phyloP scores from a whole-genome alignment of 1,140 invertebrate species.

The Scaptomyza pallida region DNA sequence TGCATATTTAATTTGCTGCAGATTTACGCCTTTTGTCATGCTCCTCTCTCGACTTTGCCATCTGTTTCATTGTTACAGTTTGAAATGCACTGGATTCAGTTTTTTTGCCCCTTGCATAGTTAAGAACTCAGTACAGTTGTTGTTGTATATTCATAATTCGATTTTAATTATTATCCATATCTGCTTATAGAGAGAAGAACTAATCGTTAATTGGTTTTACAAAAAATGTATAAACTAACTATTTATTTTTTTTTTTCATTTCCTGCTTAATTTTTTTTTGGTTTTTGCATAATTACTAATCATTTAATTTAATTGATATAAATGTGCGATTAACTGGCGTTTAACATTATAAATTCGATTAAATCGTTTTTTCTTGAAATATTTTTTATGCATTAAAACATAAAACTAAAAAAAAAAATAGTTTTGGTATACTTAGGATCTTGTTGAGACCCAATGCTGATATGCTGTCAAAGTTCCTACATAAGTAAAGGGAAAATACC shows the following conservation, averaged over 20 bases:
- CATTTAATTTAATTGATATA: constrained; percentile 78
- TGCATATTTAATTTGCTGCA: constrained; percentile 65
- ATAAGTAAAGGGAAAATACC: constrained; percentile 14
- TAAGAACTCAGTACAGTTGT: background rate
- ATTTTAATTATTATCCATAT: constrained; percentile 77
- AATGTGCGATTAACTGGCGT: constrained; percentile 74
- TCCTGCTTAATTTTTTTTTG: background rate
- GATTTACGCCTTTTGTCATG: constrained; percentile 51
- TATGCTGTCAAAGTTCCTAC: constrained; percentile 62
- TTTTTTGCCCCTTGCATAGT: background rate
- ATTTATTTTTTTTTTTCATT: constrained; percentile 5
- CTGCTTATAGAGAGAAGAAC: constrained; percentile 74
- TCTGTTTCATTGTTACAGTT: constrained; percentile 8
- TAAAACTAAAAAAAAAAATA: constrained; percentile 62
- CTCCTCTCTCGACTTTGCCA: background rate
- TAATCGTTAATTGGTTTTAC: constrained; percentile 75
- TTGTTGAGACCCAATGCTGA: constrained; percentile 62
- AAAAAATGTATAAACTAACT: constrained; percentile 80
- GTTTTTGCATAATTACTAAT: constrained; percentile 69
- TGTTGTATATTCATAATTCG: constrained; percentile 68
- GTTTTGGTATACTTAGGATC: constrained; percentile 60
- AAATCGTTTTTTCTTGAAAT: constrained; percentile 58
- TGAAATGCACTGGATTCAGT: background rate
- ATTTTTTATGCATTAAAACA: constrained; percentile 42
- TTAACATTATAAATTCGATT: constrained; percentile 84